Percentiles rank a stretch among this genome's conserved stretches.
phyloP scores from a whole-genome alignment of 1,140 invertebrate species.

The Caerostris extrusa region DNA sequence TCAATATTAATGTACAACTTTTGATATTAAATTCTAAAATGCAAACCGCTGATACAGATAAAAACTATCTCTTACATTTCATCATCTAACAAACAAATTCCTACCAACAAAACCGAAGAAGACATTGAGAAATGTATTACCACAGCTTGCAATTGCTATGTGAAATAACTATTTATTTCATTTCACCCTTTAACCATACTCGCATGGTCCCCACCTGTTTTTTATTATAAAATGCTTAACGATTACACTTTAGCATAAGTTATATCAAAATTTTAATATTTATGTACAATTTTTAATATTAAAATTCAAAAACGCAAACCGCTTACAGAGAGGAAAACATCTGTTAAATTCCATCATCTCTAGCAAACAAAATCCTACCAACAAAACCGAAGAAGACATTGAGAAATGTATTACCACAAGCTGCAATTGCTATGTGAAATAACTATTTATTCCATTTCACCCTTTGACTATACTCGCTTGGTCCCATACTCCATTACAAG shows the following conservation, averaged over 20 bases:
- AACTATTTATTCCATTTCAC: slow-evolving; percentile 15
- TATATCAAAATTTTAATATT: too few relatives aligned
- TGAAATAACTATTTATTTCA: slow-evolving; percentile 29
- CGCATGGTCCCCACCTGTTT: slow-evolving; percentile 7
- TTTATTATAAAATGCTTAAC: too few relatives aligned
- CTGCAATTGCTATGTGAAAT: slow-evolving; percentile 5
- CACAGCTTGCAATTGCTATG: background rate
- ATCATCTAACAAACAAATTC: background rate
- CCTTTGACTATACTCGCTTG: background rate
- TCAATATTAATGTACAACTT: too few relatives aligned
- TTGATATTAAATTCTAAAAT: too few relatives aligned
- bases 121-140: slow-evolving; percentile 15
- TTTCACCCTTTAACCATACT: background rate
- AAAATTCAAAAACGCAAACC: too few relatives aligned
- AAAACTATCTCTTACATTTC: background rate
- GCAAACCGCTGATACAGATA: background rate
- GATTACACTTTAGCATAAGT: too few relatives aligned
- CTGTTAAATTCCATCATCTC: background rate
- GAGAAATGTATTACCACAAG: background rate
- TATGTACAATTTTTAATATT: too few relatives aligned
- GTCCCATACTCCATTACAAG: slow-evolving; percentile 42
- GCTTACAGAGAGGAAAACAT: background rate
- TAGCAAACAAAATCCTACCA: background rate
- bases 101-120: background rate
- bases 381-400: background rate